Evolutionary conservation across 2,888 invertebrate species (phyloP), one percentile per base, ranked within the genome.

Genomic region (Antitype chi): DNA sequence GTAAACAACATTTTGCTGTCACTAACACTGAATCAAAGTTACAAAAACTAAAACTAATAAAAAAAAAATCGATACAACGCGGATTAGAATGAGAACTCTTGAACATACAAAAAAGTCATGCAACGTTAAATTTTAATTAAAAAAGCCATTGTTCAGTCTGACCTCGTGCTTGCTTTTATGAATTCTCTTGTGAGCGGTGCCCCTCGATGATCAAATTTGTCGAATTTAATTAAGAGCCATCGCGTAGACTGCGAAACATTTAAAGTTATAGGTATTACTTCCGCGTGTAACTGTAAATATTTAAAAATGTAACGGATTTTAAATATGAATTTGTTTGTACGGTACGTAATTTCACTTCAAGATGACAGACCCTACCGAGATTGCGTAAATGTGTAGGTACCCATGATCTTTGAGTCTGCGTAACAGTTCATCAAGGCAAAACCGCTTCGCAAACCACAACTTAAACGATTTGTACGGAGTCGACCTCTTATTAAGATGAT

Each of bases 181-280:
- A 80, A 82, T 82, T 80, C 85, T 83, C 86, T 85, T 87, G 88
- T 87, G 84, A 85, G 87, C 89, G 85, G 66, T 76, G 87, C 74
- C 85, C 86, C 81, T 78, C 78, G 81, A 80, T 85, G 85, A 84
- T 85, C 88, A 86, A 87, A 85, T 90, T 90, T 85, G 84, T 81
- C 76, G 82, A 85, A 80, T 89, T 88, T 90, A 89, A 91, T 90
- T 90, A 90, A 87, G 84, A 82, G 82, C 78, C 78, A 85, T 86
- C 71, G 74, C 73, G 76, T 78, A 73, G 79, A 74, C 78, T 76
- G 70, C 64, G 74, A 78, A 85, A 81, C 82, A 84, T 70, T 85
- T 78, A 77, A 76, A 84, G 71, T 62, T 38, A 63, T 71, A n/a
- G n/a, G n/a, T n/a, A 76, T 76, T 75, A 69, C 75, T 86, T 74